Conservation (phyloP, 2,113 vertebrate genomes). For the Chionomys nivalis region DNA sequence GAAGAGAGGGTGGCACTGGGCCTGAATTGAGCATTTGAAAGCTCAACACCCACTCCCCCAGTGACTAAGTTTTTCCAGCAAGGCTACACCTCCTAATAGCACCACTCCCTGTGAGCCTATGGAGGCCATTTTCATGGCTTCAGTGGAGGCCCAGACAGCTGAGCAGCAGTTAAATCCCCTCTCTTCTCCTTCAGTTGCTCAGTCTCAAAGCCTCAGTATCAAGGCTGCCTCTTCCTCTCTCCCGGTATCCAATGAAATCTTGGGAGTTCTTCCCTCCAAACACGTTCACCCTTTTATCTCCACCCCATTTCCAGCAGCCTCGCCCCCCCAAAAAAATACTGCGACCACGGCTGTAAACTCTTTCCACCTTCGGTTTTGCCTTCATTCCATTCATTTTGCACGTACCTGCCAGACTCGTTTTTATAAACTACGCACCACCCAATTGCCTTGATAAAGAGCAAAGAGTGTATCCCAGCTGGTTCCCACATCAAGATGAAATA, state of each 20-base stretch:
- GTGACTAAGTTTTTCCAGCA: not conserved
- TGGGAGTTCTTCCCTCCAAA: not conserved
- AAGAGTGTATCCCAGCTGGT: not conserved
- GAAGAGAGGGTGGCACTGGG: not conserved
- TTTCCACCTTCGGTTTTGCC: not conserved
- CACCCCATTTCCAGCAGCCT: not conserved
- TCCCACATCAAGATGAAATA: not conserved
- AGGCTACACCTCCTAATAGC: not conserved
- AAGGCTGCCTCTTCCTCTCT: not conserved
- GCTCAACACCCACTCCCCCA: not conserved
- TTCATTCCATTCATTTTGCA: not conserved
- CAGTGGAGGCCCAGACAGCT: not conserved
- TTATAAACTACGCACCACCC: not conserved
- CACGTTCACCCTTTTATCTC: not conserved
- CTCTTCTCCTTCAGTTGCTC: not conserved
- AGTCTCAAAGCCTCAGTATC: not conserved
- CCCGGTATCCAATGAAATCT: not conserved
- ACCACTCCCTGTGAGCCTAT: not conserved
- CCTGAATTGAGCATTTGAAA: not conserved
- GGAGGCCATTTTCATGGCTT: not conserved
- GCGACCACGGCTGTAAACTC: not conserved
- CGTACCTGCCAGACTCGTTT: not conserved
- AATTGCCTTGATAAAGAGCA: not conserved
- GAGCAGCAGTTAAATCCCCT: not conserved
- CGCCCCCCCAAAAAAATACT: not conserved